Conservation (phyloP, 1,140 invertebrate genomes). For the Thaumetopoea pityocampa region DNA sequence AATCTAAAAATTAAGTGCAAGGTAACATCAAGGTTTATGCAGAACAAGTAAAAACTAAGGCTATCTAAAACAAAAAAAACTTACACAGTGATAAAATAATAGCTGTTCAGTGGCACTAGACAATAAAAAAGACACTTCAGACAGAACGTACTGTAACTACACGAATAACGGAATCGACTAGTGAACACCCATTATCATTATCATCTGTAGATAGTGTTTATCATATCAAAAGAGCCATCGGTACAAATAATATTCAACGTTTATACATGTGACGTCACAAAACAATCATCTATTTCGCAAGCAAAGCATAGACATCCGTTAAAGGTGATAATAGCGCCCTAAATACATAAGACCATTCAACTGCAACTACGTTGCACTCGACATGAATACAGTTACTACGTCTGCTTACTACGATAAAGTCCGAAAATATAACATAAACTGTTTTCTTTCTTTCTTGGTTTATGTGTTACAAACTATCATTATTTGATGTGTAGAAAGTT, state of each 20-base stretch:
- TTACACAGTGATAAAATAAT: slow-evolving; percentile 20
- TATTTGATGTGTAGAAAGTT: slow-evolving; percentile 38
- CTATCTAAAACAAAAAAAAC: slow-evolving; percentile 14
- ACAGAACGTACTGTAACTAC: slow-evolving; percentile 10
- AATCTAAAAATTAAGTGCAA: slow-evolving; percentile 6
- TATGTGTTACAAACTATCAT: slow-evolving; percentile 16
- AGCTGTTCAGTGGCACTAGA: slow-evolving; percentile 10
- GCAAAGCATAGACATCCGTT: slow-evolving; percentile 46
- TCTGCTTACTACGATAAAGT: slow-evolving; percentile 19
- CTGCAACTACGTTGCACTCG: slow-evolving; percentile 32
- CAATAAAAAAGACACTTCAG: slow-evolving; percentile 12
- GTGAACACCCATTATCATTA: slow-evolving; percentile 35
- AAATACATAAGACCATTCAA: too few relatives aligned
- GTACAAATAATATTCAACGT: slow-evolving; percentile 50
- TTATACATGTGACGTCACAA: slow-evolving; percentile 54
- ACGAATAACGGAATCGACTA: slow-evolving; percentile 21
- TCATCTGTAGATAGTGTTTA: slow-evolving; percentile 58
- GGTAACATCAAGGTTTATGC: slow-evolving; percentile 8
- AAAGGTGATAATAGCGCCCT: slow-evolving; percentile 41
- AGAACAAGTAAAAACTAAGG: slow-evolving; percentile 14
- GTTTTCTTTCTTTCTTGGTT: too few relatives aligned
- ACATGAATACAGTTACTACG: slow-evolving; percentile 29
- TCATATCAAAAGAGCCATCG: slow-evolving; percentile 49
- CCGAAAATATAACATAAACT: slow-evolving; percentile 36
- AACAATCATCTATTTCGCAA: slow-evolving; percentile 37